Conservation (phyloP, 2,888 invertebrate genomes). For the Heliconius charithonia region DNA sequence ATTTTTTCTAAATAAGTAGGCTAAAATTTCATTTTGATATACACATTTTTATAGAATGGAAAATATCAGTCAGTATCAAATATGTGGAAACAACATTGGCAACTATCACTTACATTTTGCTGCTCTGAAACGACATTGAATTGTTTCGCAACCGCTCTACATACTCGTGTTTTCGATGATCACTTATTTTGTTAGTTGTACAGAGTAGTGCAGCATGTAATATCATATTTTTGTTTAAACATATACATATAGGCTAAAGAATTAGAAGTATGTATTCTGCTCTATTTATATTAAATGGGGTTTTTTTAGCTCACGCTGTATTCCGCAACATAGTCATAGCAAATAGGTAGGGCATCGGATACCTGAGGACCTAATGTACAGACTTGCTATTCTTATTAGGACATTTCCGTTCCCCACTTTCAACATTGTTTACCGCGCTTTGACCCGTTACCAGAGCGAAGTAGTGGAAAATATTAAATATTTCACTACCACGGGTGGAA, state of each 20-base stretch:
- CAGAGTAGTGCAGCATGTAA: not conserved
- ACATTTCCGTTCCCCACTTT: too few species aligned
- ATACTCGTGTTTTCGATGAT: not conserved
- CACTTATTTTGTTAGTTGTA: not conserved
- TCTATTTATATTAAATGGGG: not conserved
- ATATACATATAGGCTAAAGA: not conserved
- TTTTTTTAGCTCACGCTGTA: not conserved
- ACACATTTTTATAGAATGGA: not conserved
- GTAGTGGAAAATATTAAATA: too few species aligned
- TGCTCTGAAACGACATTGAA: slow-evolving; percentile 22
- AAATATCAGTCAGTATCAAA: not conserved
- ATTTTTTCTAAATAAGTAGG: too few species aligned
- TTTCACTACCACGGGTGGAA: too few species aligned
- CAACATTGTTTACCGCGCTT: too few species aligned
- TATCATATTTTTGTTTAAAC: not conserved
- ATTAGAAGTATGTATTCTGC: not conserved
- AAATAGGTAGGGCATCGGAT: too few species aligned
- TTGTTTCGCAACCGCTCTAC: slow-evolving; percentile 21
- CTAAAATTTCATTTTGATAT: not conserved
- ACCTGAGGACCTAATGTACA: too few species aligned
- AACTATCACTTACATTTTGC: slow-evolving; percentile 1
- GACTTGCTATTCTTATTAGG: too few species aligned
- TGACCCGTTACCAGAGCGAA: too few species aligned
- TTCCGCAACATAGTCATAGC: too few species aligned
- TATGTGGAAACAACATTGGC: not conserved